Evolutionary conservation across 2,797 vertebrate species (phyloP).

Genomic region (Aphelocoma californica): DNA sequence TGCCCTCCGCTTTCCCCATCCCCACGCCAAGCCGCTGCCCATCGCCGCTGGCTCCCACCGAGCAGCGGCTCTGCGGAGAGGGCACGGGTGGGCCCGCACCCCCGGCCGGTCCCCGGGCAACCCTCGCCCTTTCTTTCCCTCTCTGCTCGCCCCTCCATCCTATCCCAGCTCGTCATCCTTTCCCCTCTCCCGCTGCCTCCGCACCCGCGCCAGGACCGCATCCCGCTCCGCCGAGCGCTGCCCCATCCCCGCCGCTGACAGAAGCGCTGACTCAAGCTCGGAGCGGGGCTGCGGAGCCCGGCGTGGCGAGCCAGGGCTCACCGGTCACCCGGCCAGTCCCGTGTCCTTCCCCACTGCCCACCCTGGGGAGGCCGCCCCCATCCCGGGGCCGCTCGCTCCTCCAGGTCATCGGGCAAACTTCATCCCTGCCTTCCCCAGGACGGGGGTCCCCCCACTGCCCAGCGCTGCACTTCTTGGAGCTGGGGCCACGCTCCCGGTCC

Average conservation of each 20-base stretch:
- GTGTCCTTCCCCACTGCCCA: neutral
- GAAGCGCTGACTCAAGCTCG: constrained; percentile 90
- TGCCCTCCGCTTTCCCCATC: neutral
- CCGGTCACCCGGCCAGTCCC: neutral
- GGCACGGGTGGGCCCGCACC: neutral
- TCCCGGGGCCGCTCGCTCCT: neutral
- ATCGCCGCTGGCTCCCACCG: neutral
- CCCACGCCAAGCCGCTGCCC: neutral
- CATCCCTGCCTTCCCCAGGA: neutral
- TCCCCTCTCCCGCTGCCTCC: constrained; percentile 62
- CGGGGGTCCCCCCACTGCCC: neutral
- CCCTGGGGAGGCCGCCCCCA: no score
- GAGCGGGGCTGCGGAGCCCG: constrained; percentile 43
- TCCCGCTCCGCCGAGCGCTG: constrained; percentile 76
- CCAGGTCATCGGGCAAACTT: neutral
- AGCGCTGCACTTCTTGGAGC: neutral
- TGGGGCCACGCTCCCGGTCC: neutral
- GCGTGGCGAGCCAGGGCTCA: neutral
- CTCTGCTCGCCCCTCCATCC: neutral
- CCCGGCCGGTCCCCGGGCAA: neutral
- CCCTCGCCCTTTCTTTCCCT: neutral
- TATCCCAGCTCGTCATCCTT: neutral
- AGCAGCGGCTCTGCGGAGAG: neutral
- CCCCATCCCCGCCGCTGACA: constrained; percentile 84
- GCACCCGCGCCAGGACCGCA: constrained; percentile 79